These are phyloP conservation scores for Lepidurus arcticus DNA, from an alignment of 1,140 invertebrate genomes.

Conservation along the genomic window DNA sequence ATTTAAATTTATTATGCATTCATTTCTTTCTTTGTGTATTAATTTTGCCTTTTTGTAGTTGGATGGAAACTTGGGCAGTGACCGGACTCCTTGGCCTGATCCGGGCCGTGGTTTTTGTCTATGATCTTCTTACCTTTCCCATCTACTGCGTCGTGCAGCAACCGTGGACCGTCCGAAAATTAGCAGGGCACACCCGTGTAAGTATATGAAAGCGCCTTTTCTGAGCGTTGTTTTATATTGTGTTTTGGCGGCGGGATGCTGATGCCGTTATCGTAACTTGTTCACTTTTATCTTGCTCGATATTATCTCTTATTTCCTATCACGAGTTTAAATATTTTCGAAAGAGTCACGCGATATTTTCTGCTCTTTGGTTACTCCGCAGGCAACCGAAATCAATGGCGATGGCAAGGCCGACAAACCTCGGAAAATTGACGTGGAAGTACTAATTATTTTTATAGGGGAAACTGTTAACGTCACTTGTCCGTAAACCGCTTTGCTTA, in stretches of 20 bases:
- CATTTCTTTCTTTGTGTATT: not conserved
- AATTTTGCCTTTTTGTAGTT: not conserved
- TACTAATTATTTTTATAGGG: slow-evolving; percentile 25
- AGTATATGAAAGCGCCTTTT: slow-evolving; percentile 36
- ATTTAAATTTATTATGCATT: not conserved
- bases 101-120: not conserved
- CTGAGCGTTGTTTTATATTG: not conserved
- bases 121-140: slow-evolving; percentile 64
- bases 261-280: not conserved
- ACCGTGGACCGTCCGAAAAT: slow-evolving; percentile 73
- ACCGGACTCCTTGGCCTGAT: not conserved
- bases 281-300: slow-evolving; percentile 6
- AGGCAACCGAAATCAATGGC: not conserved
- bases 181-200: slow-evolving; percentile 69
- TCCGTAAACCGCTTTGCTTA: not conserved
- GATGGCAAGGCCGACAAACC: slow-evolving; percentile 38
- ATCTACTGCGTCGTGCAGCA: slow-evolving; percentile 78
- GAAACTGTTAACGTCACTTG: not conserved
- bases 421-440: slow-evolving; percentile 34
- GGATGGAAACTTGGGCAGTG: slow-evolving; percentile 16
- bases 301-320: slow-evolving; percentile 25
- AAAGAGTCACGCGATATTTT: not conserved
- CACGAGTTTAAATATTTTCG: slow-evolving; percentile 28
- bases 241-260: not conserved
- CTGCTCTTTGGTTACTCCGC: not conserved